Evolutionary conservation across 2,113 vertebrate genomes (phyloP), one percentile per base, ranked within the genome.

Genomic region (Xenopus tropicalis): DNA sequence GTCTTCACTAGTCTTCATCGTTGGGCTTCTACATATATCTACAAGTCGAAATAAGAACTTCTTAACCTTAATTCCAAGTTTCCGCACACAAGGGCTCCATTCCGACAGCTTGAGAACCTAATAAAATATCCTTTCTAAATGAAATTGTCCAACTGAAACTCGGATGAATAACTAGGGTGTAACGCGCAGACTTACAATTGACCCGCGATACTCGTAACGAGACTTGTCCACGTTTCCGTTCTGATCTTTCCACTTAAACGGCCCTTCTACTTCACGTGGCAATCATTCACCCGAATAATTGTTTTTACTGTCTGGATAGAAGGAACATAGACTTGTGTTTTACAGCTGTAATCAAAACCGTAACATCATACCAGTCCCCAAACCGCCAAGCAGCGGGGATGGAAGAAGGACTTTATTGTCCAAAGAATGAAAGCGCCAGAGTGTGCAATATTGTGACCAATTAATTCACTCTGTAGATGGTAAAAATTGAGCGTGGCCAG

Each of bases 271-370:
- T 57, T 65, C 54, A 61, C 63, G 29, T 48, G 67, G 72, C 42
- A 74, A 74, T 74, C 72, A 61, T 20, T 74, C 72, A 67, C 64
- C 22, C 46, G 54, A 61, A 74, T 74, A 74, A 74, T 74, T 74
- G 72, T 74, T 74, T 67, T 74, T 74, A 67, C 72, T 61, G 52
- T 51, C 72, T 67, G 23, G 64, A 59, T 74, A 61, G 37, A 37
- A 17, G 64, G 13, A 74, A 54, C 54, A 13, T 19, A 74, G 72
- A 66, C 72, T 74, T 46, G 37, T 67, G 64, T 74, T 74, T 74
- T 74, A 74, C 63, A 25, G n/a, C 72, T 14, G 54, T 67, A 74
- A 74, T 74, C 63, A 74, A 74, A 59, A 74, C 63, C 42, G 29
- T 54, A 68, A 74, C 72, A 74, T 68, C 72, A 61, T 20, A 61